Evolutionary conservation across 2,888 invertebrate species (phyloP).

Genomic region (Graphium colonna): DNA sequence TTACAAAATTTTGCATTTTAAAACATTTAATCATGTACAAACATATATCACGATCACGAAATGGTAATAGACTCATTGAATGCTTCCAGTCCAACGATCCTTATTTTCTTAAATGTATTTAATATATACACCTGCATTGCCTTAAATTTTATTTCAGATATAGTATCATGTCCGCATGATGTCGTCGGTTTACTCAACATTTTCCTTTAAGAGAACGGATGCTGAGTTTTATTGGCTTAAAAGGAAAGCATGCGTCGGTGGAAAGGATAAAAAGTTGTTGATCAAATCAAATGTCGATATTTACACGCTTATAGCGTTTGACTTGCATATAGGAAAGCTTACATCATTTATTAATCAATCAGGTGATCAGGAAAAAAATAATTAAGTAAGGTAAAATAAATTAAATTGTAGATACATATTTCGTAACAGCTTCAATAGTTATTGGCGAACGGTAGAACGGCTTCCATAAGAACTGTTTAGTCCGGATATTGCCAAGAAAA

Average conservation of each 20-base stretch:
- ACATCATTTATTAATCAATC: no score
- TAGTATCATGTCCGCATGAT: slow-evolving; percentile 9
- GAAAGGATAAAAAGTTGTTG: slow-evolving; percentile 8
- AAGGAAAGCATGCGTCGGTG: slow-evolving; percentile 4
- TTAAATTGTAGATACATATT: no score
- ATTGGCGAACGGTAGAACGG: no score
- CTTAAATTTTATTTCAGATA: neutral
- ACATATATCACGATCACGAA: no score
- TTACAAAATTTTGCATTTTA: neutral
- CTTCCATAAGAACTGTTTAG: no score
- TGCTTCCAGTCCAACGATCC: neutral
- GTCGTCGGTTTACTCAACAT: slow-evolving; percentile 7
- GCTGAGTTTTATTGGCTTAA: slow-evolving; percentile 7
- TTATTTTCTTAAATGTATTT: neutral
- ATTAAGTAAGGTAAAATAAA: no score
- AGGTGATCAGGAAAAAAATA: no score
- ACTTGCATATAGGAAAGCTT: neutral
- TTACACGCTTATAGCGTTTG: slow-evolving; percentile 4
- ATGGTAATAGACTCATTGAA: neutral
- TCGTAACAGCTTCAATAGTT: no score
- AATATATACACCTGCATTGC: neutral
- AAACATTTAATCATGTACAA: no score
- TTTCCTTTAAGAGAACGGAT: slow-evolving; percentile 11
- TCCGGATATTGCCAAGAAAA: no score
- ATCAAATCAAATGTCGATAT: neutral